These are phyloP conservation scores for Eilema sororculum DNA, from an alignment of 2,888 invertebrate species.

Conservation along the genomic window DNA sequence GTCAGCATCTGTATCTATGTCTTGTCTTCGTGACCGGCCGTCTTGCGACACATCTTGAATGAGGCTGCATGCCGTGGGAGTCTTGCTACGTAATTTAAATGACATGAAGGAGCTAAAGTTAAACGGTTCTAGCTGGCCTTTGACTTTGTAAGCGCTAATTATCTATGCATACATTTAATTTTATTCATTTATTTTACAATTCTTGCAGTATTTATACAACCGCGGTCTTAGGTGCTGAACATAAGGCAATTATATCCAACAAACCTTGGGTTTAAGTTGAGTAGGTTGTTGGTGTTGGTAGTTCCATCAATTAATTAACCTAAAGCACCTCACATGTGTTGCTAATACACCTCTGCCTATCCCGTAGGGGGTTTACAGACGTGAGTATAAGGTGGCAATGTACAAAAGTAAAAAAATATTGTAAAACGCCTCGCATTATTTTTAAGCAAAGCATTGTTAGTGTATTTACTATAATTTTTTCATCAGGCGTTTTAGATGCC, in stretches of 20 bases:
- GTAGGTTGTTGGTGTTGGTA: too few species aligned
- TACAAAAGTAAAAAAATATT: too few species aligned
- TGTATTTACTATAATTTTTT: not conserved
- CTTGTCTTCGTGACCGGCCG: conserved; percentile 40
- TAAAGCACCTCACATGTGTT: too few species aligned
- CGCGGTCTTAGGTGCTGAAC: too few species aligned
- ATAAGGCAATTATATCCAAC: too few species aligned
- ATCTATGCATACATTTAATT: not conserved
- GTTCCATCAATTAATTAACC: too few species aligned
- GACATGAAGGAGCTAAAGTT: conserved; percentile 31
- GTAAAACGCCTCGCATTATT: not conserved
- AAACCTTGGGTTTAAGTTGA: too few species aligned
- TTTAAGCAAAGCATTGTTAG: not conserved
- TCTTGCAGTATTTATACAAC: too few species aligned
- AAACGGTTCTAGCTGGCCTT: conserved; percentile 32
- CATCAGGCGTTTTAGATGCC: not conserved
- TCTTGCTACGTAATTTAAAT: conserved; percentile 36
- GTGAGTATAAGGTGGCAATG: too few species aligned
- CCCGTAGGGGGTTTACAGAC: too few species aligned
- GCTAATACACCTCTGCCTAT: too few species aligned
- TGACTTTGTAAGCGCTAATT: conserved; percentile 19
- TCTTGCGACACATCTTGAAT: conserved; percentile 46
- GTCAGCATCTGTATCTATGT: conserved; percentile 26
- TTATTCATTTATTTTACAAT: not conserved
- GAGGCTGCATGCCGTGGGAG: conserved; percentile 49